Evolutionary conservation across 2,797 vertebrate genomes (phyloP).

Genomic region (Carapus acus): DNA sequence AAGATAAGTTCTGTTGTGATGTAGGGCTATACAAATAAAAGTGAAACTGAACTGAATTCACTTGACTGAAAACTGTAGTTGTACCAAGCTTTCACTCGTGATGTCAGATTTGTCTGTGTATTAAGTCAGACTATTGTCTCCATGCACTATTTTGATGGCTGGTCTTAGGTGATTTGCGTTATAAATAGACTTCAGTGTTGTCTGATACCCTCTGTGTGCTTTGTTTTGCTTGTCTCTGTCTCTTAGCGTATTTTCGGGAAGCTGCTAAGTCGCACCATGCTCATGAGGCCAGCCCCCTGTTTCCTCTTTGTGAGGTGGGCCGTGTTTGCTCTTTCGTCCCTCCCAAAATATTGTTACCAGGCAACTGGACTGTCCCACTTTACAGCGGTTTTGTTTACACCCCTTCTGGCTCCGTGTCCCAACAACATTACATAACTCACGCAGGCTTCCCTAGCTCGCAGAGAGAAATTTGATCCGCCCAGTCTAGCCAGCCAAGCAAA

Average conservation of each 20-base stretch:
- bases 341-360: constrained; percentile 79
- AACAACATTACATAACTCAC: constrained; percentile 65
- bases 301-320: constrained; percentile 68
- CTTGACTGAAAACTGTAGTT: too few species aligned
- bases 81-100: constrained; percentile 11
- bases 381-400: constrained; percentile 67
- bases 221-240: constrained; percentile 70
- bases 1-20: too few species aligned
- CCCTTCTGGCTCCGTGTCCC: constrained; percentile 64
- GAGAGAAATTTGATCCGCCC: constrained; percentile 54
- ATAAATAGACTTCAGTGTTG: constrained; percentile 30
- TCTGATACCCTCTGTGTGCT: constrained; percentile 48
- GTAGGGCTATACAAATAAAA: too few species aligned
- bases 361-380: constrained; percentile 74
- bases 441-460: constrained; percentile 55
- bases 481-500: constrained; percentile 45
- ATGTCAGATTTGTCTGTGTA: background rate
- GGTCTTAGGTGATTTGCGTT: constrained; percentile 48
- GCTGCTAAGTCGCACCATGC: constrained; percentile 60
- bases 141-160: constrained; percentile 14
- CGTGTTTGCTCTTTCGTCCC: constrained; percentile 71
- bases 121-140: background rate
- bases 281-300: constrained; percentile 69
- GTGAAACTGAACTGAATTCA: too few species aligned
- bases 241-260: constrained; percentile 71